Evolutionary conservation across 2,797 vertebrate species (phyloP).

Genomic region (Rhincodon typus): DNA sequence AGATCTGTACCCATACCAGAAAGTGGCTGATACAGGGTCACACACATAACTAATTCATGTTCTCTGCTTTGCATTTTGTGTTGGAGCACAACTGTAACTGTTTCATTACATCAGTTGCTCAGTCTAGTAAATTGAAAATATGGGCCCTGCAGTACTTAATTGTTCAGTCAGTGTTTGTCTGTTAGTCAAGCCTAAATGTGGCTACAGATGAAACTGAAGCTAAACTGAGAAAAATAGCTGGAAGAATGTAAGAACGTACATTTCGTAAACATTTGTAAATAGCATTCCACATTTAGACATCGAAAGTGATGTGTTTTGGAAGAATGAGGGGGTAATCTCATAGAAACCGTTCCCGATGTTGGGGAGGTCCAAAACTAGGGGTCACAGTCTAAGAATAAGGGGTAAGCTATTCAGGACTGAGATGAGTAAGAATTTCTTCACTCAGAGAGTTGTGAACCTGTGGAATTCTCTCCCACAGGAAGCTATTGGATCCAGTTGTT

Average conservation of each 20-base stretch:
- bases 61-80: background rate
- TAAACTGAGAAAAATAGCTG: background rate
- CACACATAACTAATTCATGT: background rate
- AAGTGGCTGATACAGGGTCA: background rate
- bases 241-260: background rate
- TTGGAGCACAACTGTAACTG: background rate
- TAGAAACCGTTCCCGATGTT: too few species aligned
- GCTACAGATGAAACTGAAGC: background rate
- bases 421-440: too few species aligned
- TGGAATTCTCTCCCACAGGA: too few species aligned
- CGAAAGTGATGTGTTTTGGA: background rate
- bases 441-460: too few species aligned
- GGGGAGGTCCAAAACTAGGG: too few species aligned
- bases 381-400: too few species aligned
- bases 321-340: too few species aligned
- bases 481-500: too few species aligned
- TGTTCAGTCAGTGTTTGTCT: background rate
- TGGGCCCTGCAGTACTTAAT: background rate
- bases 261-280: background rate
- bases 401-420: too few species aligned
- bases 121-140: background rate
- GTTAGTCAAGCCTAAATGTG: background rate
- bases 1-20: background rate
- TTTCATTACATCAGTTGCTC: background rate
- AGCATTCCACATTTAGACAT: background rate